Percentiles rank a stretch among this genome's conserved stretches.
Evolutionary conservation across 2,888 invertebrate species (phyloP).

Genomic region (Aproaerema taeniolella): DNA sequence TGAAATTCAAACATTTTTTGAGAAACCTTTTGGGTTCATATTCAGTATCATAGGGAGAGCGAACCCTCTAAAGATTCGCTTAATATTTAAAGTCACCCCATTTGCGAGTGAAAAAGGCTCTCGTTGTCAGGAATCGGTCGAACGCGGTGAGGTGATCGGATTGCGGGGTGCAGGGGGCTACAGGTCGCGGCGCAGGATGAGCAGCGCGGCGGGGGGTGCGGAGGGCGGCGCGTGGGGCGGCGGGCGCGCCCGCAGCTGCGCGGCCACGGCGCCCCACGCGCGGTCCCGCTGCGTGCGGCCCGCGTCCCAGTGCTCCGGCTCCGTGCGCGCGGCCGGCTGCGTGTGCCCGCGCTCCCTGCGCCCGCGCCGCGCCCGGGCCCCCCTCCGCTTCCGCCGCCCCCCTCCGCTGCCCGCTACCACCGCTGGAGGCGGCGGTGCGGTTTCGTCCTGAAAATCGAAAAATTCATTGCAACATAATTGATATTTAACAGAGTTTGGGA

Average conservation of each 20-base stretch:
- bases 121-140: no score
- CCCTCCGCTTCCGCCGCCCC: constrained; percentile 8
- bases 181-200: constrained; percentile 52
- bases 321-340: constrained; percentile 13
- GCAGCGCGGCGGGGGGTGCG: constrained; percentile 42
- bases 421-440: constrained; percentile 12
- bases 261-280: not conserved
- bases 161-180: constrained; percentile 20
- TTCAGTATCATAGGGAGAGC: not conserved
- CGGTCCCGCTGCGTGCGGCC: constrained; percentile 12
- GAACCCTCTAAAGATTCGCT: not conserved
- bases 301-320: constrained; percentile 8
- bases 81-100: not conserved
- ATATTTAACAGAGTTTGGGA: no score
- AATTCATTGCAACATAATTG: no score
- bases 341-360: no score
- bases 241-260: constrained; percentile 50
- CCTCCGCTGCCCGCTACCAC: constrained; percentile 13
- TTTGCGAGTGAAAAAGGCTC: not conserved
- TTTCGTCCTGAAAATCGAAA: constrained; percentile 18
- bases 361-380: constrained; percentile 14
- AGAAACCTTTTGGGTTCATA: no score
- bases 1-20: no score
- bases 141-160: not conserved
- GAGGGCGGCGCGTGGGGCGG: constrained; percentile 31